A percentile compares a stretch with the other conserved stretches of the same genome.
phyloP scores from a whole-genome alignment of 2,113 vertebrate species.

The Oriolus oriolus region DNA sequence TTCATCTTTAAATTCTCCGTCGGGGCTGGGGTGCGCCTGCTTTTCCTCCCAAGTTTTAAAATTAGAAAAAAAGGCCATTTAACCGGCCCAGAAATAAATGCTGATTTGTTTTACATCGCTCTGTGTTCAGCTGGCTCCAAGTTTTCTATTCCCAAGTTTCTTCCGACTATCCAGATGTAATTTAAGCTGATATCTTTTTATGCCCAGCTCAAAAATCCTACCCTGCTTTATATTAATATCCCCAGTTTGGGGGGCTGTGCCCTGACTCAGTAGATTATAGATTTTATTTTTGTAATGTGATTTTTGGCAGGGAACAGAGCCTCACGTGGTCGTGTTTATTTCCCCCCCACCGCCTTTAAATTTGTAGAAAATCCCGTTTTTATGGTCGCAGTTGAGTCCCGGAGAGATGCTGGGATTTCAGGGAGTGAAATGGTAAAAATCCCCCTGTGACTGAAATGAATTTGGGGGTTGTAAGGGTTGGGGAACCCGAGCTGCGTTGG shows the following conservation, averaged over 20 bases:
- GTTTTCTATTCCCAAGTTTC: neutral
- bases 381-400: neutral
- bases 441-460: rapidly evolving
- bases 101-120: neutral
- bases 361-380: neutral
- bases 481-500: neutral
- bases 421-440: neutral
- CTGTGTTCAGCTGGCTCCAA: neutral
- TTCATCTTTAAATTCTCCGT: neutral
- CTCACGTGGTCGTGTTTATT: neutral
- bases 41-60: neutral
- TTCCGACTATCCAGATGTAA: neutral
- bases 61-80: neutral
- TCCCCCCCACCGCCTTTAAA: rapidly evolving
- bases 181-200: neutral
- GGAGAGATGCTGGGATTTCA: neutral
- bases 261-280: neutral
- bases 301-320: neutral
- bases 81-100: neutral
- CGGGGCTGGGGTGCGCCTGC: neutral
- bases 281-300: neutral
- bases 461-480: neutral
- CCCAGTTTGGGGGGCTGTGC: neutral
- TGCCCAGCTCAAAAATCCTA: neutral
- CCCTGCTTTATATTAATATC: neutral